Conservation (phyloP, 2,113 vertebrate genomes). For the human (Homo sapiens) region DNA sequence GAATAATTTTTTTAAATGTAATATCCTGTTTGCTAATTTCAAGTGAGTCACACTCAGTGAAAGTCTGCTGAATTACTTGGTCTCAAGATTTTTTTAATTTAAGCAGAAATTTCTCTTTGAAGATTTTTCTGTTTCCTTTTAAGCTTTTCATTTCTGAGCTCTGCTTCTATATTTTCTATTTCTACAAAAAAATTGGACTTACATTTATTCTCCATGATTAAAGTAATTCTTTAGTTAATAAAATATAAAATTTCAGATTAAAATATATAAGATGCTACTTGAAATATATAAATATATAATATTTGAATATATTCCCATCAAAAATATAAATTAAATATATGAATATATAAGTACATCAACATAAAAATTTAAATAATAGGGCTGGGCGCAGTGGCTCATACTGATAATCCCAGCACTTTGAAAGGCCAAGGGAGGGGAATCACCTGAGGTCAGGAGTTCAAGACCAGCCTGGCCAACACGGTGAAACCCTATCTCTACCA, state of each 20-base stretch:
- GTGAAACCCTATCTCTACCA: no score
- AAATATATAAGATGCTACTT: neutral
- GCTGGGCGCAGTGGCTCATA: no score
- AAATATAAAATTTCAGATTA: neutral
- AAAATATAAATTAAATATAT: slow-evolving; percentile 5
- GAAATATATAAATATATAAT: neutral
- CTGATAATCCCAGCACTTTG: no score
- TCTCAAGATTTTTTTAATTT: neutral
- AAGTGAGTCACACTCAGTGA: neutral
- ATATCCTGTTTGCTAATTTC: neutral
- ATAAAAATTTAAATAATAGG: neutral
- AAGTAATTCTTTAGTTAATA: neutral
- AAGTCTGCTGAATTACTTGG: neutral
- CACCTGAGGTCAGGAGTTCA: no score
- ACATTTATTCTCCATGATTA: neutral
- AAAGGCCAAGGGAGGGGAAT: no score
- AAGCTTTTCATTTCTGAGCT: neutral
- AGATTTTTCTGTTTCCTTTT: neutral
- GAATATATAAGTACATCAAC: neutral
- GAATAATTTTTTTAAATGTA: neutral
- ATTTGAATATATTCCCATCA: neutral
- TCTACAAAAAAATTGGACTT: neutral
- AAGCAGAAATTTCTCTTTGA: neutral
- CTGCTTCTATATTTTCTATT: neutral
- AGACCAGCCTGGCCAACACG: no score